These are phyloP conservation scores for Lacerta viridis DNA, from an alignment of 2,797 vertebrate genomes.

Conservation along the genomic window DNA sequence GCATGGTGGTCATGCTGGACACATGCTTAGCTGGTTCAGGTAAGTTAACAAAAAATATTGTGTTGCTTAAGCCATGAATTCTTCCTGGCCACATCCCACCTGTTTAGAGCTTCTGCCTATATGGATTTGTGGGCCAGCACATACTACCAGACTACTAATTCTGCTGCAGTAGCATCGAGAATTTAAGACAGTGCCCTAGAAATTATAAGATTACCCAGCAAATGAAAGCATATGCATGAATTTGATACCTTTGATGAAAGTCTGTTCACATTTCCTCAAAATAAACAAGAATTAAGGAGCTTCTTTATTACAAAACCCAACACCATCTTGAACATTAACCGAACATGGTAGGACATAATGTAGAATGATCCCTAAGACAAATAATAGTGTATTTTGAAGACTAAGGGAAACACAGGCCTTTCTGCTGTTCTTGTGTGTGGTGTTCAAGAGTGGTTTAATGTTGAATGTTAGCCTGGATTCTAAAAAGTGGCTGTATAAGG, in stretches of 20 bases:
- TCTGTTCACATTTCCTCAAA: neutral
- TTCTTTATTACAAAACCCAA: neutral
- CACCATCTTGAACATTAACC: no score
- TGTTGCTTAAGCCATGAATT: neutral
- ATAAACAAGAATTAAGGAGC: neutral
- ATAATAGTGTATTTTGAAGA: no score
- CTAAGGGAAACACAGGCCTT: no score
- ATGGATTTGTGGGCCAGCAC: neutral
- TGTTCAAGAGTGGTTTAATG: neutral
- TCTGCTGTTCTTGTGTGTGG: neutral
- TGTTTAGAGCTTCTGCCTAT: neutral
- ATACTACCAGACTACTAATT: neutral
- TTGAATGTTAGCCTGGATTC: neutral
- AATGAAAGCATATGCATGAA: neutral
- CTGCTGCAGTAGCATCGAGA: neutral
- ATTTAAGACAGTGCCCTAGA: no score
- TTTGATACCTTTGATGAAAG: no score
- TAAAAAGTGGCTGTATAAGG: neutral
- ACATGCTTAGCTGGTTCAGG: conserved; percentile 99
- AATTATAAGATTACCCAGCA: neutral
- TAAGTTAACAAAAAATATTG: conserved; percentile 68
- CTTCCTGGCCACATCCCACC: neutral
- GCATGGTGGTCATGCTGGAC: conserved; percentile 96
- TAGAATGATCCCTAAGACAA: neutral
- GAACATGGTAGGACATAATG: neutral